phyloP scores from a whole-genome alignment of 2,888 invertebrate species.

The Aporophyla lueneburgensis region DNA sequence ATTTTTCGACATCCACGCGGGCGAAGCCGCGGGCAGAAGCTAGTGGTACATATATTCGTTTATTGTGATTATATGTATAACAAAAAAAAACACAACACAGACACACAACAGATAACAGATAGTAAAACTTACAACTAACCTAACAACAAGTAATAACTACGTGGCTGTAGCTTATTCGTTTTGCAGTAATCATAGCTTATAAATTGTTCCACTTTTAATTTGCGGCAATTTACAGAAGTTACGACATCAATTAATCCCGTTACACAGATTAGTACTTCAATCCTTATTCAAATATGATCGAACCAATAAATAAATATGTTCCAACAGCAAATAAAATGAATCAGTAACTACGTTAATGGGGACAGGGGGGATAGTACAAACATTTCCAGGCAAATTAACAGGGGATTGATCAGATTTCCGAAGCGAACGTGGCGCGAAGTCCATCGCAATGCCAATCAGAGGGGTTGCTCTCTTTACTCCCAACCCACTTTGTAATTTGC shows the following conservation, averaged over 20 bases:
- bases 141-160: too few species aligned
- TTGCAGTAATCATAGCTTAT: background rate
- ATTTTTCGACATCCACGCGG: too few species aligned
- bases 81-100: too few species aligned
- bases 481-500: constrained; percentile 73
- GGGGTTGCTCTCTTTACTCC: constrained; percentile 69
- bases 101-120: too few species aligned
- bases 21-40: too few species aligned
- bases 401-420: constrained; percentile 89
- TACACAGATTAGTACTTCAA: constrained; percentile 13
- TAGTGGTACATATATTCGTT: too few species aligned
- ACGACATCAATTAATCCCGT: background rate
- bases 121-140: too few species aligned
- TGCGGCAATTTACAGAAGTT: background rate
- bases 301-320: constrained; percentile 41
- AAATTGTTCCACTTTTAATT: background rate
- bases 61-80: too few species aligned
- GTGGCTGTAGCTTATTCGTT: too few species aligned
- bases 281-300: constrained; percentile 23
- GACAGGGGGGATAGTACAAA: constrained; percentile 73
- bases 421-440: constrained; percentile 82
- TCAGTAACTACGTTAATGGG: constrained; percentile 78
- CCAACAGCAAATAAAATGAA: constrained; percentile 72
- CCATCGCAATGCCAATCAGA: constrained; percentile 89
- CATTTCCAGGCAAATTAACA: constrained; percentile 86